These are phyloP conservation scores for Melopsittacus undulatus DNA, from an alignment of 2,797 vertebrate genomes.

Conservation along the genomic window DNA sequence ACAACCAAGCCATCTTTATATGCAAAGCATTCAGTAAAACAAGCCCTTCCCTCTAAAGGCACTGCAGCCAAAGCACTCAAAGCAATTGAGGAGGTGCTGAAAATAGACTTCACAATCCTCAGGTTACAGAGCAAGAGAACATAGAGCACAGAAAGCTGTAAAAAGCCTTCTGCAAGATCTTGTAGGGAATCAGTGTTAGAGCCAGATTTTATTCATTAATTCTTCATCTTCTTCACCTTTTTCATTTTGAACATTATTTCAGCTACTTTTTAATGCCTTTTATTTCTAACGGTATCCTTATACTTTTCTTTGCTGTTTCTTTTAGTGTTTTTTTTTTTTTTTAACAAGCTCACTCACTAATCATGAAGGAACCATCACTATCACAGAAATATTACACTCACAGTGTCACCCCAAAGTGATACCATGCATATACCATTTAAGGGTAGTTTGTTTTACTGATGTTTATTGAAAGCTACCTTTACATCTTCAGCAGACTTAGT, in stretches of 20 bases:
- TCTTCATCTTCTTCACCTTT: neutral
- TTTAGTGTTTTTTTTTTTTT: neutral
- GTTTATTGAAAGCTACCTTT: neutral
- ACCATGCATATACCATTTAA: neutral
- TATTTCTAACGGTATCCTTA: neutral
- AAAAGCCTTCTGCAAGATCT: neutral
- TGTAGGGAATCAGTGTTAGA: neutral
- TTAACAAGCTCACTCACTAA: neutral
- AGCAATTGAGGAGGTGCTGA: fast-evolving
- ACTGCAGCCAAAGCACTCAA: neutral
- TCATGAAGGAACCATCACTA: neutral
- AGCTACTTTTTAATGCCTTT: neutral
- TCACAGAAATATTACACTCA: neutral
- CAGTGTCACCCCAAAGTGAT: neutral
- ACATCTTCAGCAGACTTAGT: neutral
- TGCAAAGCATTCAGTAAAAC: neutral
- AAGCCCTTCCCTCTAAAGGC: neutral
- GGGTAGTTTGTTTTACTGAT: neutral
- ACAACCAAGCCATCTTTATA: fast-evolving
- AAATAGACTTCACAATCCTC: neutral
- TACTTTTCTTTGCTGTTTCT: neutral
- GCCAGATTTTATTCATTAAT: neutral
- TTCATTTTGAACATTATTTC: neutral
- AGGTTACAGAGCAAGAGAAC: neutral
- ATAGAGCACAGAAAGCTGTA: neutral